Evolutionary conservation across 2,113 vertebrate genomes (phyloP), one percentile per base, ranked within the genome.

Genomic region (Vidua macroura): DNA sequence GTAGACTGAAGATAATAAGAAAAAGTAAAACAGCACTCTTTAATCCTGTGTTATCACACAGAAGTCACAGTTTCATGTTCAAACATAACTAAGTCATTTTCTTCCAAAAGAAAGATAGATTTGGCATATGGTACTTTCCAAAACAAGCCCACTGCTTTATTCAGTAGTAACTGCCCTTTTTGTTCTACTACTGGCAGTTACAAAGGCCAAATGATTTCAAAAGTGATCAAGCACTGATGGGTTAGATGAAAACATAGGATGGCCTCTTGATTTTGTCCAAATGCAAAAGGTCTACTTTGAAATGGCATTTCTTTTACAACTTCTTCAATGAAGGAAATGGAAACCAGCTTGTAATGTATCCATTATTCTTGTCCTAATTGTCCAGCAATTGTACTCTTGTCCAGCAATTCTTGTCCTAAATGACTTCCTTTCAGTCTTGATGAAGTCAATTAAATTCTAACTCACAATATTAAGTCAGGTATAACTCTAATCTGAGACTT

Each of bases 11-110:
- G 60, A 93, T 88, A 97, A 92, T 73, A 92, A 74, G 31, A 93
- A 66, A 88, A 95, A 92, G 33, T 55, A 92, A 96, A 96, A 68
- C 67, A 88, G 24, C 90, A 74, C 35, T 89, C 74, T 96, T 66
- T 88, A 93, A 96, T 93, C 70, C 43, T 83, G 25, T 75, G 17
- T 22, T 88, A 69, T 91, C 51, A 87, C 53, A 75, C 20, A 94
- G 90, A 93, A 91, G 70, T 70, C 69, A 83, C 33, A 75, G 82
- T 62, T 72, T 66, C 77, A 58, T 85, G 30, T 96, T 90, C 53
- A 96, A 30, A 82, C 16, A 88, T 59, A 93, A 88, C 41, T 67
- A 89, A 77, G 68, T 68, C 20, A 93, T 93, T 96, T 96, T 92
- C 59, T 73, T 92, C 31, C 22, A 59, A 83, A 87, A 80, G 66